phyloP scores from a whole-genome alignment of 2,113 vertebrate genomes.

The Cercocebus atys region DNA sequence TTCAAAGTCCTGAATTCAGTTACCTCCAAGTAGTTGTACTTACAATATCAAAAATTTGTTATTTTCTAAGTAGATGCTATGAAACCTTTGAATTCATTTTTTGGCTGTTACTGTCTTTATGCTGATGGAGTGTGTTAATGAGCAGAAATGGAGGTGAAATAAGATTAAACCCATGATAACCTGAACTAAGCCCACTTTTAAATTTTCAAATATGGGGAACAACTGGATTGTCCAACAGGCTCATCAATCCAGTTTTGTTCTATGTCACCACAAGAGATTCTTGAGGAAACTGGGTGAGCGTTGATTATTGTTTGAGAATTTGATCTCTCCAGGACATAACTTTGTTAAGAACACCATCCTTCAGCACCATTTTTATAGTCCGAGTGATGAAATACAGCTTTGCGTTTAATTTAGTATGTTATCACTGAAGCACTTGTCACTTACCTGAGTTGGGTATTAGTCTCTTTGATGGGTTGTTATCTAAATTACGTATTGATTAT shows the following conservation, averaged over 20 bases:
- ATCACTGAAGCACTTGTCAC: not conserved
- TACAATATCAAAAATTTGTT: not conserved
- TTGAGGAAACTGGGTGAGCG: not conserved
- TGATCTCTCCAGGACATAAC: not conserved
- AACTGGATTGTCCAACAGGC: not conserved
- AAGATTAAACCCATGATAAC: not conserved
- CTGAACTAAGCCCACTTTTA: not conserved
- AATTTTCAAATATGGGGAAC: not conserved
- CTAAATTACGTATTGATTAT: not conserved
- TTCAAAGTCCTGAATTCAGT: not conserved
- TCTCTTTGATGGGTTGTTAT: constrained; percentile 15
- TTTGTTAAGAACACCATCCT: not conserved
- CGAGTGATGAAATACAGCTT: not conserved
- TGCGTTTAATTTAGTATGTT: not conserved
- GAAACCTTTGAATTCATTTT: not conserved
- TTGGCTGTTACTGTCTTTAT: not conserved
- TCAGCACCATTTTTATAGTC: not conserved
- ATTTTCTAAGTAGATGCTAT: not conserved
- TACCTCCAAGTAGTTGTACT: not conserved
- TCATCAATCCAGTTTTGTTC: not conserved
- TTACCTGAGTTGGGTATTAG: not conserved
- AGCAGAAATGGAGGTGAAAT: not conserved
- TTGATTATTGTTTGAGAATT: not conserved
- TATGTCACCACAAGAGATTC: not conserved
- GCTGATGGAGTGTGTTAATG: not conserved